These are phyloP conservation scores for Tychaedon coryphoeus DNA, from an alignment of 2,113 vertebrate species.

Conservation along the genomic window DNA sequence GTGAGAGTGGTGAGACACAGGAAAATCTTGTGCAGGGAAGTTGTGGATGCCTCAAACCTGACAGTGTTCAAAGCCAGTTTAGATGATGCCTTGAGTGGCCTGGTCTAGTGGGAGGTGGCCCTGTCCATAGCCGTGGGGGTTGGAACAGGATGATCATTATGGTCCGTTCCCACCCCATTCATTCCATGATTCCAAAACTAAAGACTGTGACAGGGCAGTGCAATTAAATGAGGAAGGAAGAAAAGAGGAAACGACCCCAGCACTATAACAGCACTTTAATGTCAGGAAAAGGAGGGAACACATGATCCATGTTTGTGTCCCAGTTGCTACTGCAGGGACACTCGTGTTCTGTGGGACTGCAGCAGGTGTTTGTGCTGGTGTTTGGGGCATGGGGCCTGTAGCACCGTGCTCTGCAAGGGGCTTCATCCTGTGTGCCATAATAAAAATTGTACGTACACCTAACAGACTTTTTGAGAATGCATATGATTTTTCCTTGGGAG, in stretches of 20 bases:
- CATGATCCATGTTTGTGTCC: fast-evolving
- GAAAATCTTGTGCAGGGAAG: not conserved
- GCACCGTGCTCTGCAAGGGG: not conserved
- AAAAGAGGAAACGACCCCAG: fast-evolving
- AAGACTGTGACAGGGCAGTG: not conserved
- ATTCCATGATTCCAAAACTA: not conserved
- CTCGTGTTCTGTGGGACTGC: fast-evolving
- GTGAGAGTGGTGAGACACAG: too few relatives aligned
- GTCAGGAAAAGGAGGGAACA: not conserved
- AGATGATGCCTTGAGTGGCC: too few relatives aligned
- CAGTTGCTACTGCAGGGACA: fast-evolving
- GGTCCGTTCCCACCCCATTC: too few relatives aligned
- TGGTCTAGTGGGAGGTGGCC: not conserved
- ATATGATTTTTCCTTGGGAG: fast-evolving
- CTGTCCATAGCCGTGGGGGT: too few relatives aligned
- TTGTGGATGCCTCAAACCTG: not conserved
- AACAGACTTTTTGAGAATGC: fast-evolving
- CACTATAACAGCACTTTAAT: not conserved
- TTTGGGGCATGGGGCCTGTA: not conserved
- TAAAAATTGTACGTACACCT: not conserved
- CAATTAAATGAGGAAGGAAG: not conserved
- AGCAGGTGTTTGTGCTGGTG: not conserved
- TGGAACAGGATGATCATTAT: not conserved
- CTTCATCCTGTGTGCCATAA: not conserved
- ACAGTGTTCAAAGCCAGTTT: not conserved